Base-by-base conservation (phyloP, 2,888 invertebrate genomes). In the Eupithecia tripunctaria region DNA sequence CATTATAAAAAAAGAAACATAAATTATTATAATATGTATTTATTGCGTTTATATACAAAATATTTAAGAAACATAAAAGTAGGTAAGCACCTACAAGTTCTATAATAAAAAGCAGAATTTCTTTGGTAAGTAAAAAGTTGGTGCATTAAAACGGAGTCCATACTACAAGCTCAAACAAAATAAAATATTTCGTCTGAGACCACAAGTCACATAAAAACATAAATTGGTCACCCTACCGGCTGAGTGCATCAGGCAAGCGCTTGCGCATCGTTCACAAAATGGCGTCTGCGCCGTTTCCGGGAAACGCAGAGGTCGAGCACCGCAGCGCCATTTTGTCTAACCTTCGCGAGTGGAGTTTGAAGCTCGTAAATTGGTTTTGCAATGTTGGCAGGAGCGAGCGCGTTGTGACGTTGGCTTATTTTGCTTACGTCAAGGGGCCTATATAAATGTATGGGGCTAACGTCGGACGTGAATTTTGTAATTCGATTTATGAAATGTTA, bases 251-350 rank as follows among this genome's bases (percentile, higher is more conserved):
- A 63, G n/a, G 62, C 62, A n/a, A 78, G 47, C 80, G 79, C 78
- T 77, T 72, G 77, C 77, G 71, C 72, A 38, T 38, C 65, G 51
- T 71, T 69, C 25, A 79, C 85, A 87, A 87, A 77, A 87, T 87
- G 86, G 86, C 86, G 78, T 82, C 82, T 74, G 76, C 80, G 81
- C 82, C 82, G 80, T 82, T 88, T 88, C 89, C 89, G 85, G 88
- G 88, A 88, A 89, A 88, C 86, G 77, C 78, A 68, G 79, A 80
- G 82, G 84, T 82, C 85, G 86, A 78, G 76, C 77, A 76, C 77
- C 79, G 75, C 72, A 43, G 70, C 74, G 80, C 80, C 80, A 79
- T 72, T 60, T 75, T 62, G 70, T 62, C 38, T 66, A 72, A 75
- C 72, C 70, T 75, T 63, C 70, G 64, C 25, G 41, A 25, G 25